phyloP scores from a whole-genome alignment of 2,113 vertebrate species.

The Anarrhichthys ocellatus region DNA sequence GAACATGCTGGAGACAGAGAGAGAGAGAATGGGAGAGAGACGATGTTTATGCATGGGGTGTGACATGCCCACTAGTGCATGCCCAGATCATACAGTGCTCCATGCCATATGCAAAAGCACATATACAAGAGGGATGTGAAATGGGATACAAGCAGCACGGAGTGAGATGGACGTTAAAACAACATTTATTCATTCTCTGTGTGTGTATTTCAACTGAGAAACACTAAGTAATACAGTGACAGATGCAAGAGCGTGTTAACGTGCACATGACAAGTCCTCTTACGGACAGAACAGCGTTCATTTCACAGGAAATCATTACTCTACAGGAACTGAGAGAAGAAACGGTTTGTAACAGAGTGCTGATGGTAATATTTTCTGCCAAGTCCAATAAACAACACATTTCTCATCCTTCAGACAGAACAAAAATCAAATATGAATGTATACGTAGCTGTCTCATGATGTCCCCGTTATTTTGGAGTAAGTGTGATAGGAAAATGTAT shows the following conservation, averaged over 20 bases:
- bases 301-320: conserved; percentile 24
- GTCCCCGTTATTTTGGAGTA: neutral
- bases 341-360: neutral
- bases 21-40: conserved; percentile 33
- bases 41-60: conserved; percentile 32
- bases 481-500: neutral
- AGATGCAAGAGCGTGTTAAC: conserved; percentile 12
- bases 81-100: conserved; percentile 54
- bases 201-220: conserved; percentile 1
- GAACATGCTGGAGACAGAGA: conserved; percentile 36
- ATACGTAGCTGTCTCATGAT: neutral
- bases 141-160: conserved; percentile 10
- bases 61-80: conserved; percentile 53
- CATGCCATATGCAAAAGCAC: conserved; percentile 39
- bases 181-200: conserved; percentile 4
- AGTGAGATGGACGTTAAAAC: conserved; percentile 29
- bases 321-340: neutral
- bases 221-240: conserved; percentile 16
- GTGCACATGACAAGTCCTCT: conserved; percentile 10
- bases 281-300: conserved; percentile 3
- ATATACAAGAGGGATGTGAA: conserved; percentile 22
- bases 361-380: conserved; percentile 4
- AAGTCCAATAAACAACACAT: neutral
- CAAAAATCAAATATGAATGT: neutral
- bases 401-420: neutral